phyloP scores from a whole-genome alignment of 1,140 invertebrate species.

The Drosophila hydei region DNA sequence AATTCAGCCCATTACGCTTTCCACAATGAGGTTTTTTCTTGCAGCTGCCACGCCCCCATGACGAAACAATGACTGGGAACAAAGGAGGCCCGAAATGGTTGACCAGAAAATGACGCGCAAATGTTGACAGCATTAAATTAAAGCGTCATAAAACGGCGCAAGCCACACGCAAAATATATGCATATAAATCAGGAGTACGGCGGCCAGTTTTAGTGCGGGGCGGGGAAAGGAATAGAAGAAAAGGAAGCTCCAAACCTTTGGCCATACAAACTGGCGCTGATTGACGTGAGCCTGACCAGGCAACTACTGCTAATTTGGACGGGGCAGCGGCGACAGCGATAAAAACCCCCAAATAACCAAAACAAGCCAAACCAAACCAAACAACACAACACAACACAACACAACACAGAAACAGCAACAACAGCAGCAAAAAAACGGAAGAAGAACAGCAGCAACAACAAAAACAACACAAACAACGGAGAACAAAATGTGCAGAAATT shows the following conservation, averaged over 20 bases:
- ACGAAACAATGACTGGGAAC: constrained; percentile 58
- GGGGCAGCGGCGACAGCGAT: constrained; percentile 15
- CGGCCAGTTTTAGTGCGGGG: not conserved
- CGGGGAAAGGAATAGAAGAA: not conserved
- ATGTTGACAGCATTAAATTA: constrained; percentile 79
- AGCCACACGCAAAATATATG: constrained; percentile 76
- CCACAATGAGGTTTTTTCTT: constrained; percentile 50
- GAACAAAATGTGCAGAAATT: constrained; percentile 74
- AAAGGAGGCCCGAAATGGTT: constrained; percentile 47
- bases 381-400: constrained; percentile 55
- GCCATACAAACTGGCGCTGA: constrained; percentile 41
- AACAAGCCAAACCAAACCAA: constrained; percentile 67
- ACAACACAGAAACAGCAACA: not conserved
- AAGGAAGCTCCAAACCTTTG: not conserved
- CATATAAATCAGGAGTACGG: constrained; percentile 65
- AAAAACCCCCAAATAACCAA: constrained; percentile 25
- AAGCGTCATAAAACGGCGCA: constrained; percentile 65
- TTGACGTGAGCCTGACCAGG: constrained; percentile 59
- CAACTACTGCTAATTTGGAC: constrained; percentile 75
- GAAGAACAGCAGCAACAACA: not conserved
- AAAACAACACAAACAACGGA: constrained; percentile 31
- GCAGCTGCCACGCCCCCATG: constrained; percentile 49
- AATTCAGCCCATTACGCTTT: constrained; percentile 9
- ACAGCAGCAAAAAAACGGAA: constrained; percentile 23
- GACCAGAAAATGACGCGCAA: constrained; percentile 76